phyloP scores from a whole-genome alignment of 2,797 vertebrate species.

The Acropternis orthonyx region DNA sequence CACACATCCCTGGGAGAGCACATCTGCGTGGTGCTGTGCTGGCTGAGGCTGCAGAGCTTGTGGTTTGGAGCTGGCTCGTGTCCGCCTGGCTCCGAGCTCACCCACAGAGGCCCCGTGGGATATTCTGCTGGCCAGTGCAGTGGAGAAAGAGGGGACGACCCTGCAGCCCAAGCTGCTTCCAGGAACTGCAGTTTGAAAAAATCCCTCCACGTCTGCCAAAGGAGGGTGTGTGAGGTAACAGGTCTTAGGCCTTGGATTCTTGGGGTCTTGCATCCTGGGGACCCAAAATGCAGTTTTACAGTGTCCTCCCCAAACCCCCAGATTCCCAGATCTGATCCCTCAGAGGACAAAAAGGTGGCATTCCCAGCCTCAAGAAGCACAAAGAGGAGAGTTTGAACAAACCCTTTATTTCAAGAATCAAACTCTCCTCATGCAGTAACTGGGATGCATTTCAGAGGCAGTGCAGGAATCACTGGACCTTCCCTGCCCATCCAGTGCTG shows the following conservation, averaged over 20 bases:
- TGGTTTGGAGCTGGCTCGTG: not conserved
- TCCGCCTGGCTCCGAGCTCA: not conserved
- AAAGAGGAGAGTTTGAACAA: not conserved
- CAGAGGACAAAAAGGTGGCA: not conserved
- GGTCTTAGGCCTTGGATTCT: rapidly evolving
- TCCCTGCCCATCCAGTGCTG: not conserved
- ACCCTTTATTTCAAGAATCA: not conserved
- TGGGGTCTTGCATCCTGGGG: not conserved
- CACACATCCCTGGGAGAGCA: not conserved
- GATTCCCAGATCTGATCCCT: not conserved
- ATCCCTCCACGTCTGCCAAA: rapidly evolving
- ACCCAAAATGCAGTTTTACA: not conserved
- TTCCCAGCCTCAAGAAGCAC: not conserved
- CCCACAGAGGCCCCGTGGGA: not conserved
- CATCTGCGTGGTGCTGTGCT: not conserved
- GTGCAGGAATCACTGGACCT: not conserved
- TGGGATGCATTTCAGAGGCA: not conserved
- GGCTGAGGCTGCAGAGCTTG: not conserved
- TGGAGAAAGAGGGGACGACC: not conserved
- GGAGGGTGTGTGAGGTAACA: rapidly evolving
- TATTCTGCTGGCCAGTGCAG: not conserved
- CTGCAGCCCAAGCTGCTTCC: not conserved
- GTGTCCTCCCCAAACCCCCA: not conserved
- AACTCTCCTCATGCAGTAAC: not conserved
- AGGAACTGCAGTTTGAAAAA: rapidly evolving